Percentiles rank a stretch among this genome's conserved stretches.
phyloP scores from a whole-genome alignment of 2,888 invertebrate species.

The Drosophila prolongata region DNA sequence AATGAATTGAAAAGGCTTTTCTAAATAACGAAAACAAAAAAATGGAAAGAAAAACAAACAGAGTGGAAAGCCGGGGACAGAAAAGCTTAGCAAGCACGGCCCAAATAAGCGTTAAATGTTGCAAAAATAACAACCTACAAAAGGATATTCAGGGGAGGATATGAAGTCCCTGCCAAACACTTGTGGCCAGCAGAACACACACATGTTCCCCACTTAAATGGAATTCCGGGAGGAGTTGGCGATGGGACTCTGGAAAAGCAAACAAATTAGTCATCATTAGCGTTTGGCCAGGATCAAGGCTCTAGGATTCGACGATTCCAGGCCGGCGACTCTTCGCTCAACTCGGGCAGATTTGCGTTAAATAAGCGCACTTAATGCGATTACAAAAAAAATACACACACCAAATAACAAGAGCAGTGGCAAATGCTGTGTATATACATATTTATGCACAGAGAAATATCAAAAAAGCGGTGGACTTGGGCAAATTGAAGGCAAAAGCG shows the following conservation, averaged over 20 bases:
- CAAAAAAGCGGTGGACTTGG: slow-evolving; percentile 57
- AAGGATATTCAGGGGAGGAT: slow-evolving; percentile 7
- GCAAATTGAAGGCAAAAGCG: slow-evolving; percentile 80
- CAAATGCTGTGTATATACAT: slow-evolving; percentile 11
- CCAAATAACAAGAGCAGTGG: slow-evolving; percentile 4
- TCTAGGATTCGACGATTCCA: slow-evolving; percentile 17
- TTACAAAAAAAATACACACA: slow-evolving; percentile 58
- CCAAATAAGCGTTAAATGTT: slow-evolving; percentile 80
- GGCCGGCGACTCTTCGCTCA: slow-evolving; percentile 28
- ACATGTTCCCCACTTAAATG: slow-evolving; percentile 69
- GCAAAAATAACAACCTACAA: slow-evolving; percentile 74
- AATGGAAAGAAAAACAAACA: slow-evolving; percentile 65
- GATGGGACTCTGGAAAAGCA: slow-evolving; percentile 60
- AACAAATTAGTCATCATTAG: slow-evolving; percentile 84
- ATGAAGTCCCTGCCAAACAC: slow-evolving; percentile 67
- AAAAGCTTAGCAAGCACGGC: slow-evolving; percentile 71
- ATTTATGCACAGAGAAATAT: slow-evolving; percentile 68
- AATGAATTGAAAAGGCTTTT: slow-evolving; percentile 34
- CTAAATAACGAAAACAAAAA: slow-evolving; percentile 49
- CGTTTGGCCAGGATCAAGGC: slow-evolving; percentile 63
- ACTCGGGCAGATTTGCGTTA: slow-evolving; percentile 80
- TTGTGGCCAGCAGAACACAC: slow-evolving; percentile 66
- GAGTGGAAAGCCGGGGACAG: slow-evolving; percentile 54
- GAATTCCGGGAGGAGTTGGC: slow-evolving; percentile 3
- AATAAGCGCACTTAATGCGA: slow-evolving; percentile 83